Base-by-base conservation (phyloP, 2,797 vertebrate genomes). In the Fistularia commersonii region DNA sequence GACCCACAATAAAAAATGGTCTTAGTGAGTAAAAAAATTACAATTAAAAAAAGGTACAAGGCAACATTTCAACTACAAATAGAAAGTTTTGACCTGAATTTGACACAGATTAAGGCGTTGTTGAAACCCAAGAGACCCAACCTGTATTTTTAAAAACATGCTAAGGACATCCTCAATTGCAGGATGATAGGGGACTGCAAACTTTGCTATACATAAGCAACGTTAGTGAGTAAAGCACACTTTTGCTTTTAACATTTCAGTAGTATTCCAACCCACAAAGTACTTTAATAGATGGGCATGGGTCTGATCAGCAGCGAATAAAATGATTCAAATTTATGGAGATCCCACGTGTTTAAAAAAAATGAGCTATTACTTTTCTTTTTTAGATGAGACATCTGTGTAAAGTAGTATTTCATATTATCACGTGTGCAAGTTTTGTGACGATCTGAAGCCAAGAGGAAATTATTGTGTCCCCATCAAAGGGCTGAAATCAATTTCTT, bases 161-260 rank as follows among this genome's bases (percentile, higher is more conserved):
- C 61, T 55, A 76, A 81, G 76, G 82, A 74, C 66, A 74, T 76
- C 81, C 57, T 77, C n/a, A 64, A 51, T 37, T 50, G 51, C 49
- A 53, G 50, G 3, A 11, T 60, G 39, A 47, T 64, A 61, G 40
- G n/a, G n/a, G 53, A 46, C 47, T 35, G 51, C 77, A 72, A 80
- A 23, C 23, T 23, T 23, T 23, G 23, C 64, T 67, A 69, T 77
- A 78, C 66, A 76, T 42, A 54, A 57, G 23, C 51, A 13, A 11
- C 36, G 76, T 69, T 61, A 55, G 69, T 64, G 57, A 41, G 63
- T n/a, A n/a, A n/a, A n/a, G n/a, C n/a, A n/a, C 82, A 82, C 77
- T 84, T 81, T 80, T 79, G 78, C 81, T 87, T 84, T 82, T 80
- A 56, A 70, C 72, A 80, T 82, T 78, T 79, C 74, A 71, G 72